phyloP scores from a whole-genome alignment of 2,113 vertebrate genomes.

The Hystrix brachyura region DNA sequence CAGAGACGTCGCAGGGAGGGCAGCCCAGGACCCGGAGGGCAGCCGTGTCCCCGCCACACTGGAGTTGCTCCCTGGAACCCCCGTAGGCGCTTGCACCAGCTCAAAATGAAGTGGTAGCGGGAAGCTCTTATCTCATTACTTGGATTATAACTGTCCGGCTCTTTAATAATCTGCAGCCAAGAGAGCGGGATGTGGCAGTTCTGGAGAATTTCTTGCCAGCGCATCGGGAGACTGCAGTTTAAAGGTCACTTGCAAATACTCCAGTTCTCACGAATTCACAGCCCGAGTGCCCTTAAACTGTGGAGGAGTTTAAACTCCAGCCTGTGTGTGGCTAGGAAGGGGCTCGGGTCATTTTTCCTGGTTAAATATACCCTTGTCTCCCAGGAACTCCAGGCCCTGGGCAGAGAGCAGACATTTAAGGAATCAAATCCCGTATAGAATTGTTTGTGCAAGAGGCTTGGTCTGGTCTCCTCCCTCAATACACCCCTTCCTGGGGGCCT shows the following conservation, averaged over 20 bases:
- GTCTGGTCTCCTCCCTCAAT: fast-evolving
- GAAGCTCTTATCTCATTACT: background rate
- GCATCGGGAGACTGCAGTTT: fast-evolving
- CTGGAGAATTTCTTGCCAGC: background rate
- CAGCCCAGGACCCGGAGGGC: background rate
- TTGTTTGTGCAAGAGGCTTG: fast-evolving
- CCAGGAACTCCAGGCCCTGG: fast-evolving
- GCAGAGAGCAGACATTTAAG: background rate
- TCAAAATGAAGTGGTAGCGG: background rate
- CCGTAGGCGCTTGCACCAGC: background rate
- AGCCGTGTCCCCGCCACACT: fast-evolving
- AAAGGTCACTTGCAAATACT: background rate
- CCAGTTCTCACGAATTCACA: background rate
- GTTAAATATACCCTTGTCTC: background rate
- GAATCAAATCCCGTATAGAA: fast-evolving
- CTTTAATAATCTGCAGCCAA: background rate
- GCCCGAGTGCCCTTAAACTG: background rate
- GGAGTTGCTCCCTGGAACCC: background rate
- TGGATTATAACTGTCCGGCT: background rate
- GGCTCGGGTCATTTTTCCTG: background rate
- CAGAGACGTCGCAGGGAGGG: fast-evolving
- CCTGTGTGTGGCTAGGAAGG: fast-evolving
- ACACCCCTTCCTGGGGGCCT: background rate
- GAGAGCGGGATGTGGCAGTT: background rate
- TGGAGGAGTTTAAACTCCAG: background rate